Percentiles rank a stretch among this genome's conserved stretches.
Conservation (phyloP, 2,888 invertebrate genomes). For the Diplolepis rosae region DNA sequence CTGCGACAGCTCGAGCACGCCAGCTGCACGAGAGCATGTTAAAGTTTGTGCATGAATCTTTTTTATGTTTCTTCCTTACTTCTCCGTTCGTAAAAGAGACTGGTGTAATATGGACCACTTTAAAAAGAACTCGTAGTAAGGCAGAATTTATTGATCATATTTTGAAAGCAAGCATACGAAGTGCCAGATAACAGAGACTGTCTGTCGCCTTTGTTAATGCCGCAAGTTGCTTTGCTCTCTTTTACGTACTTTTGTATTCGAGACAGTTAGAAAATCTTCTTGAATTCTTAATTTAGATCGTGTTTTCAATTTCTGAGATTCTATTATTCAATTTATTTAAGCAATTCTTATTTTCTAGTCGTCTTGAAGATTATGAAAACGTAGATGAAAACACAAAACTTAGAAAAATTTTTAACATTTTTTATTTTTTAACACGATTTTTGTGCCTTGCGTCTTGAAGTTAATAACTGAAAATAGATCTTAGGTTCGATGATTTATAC, state of each 20-base stretch:
- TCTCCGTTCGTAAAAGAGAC: constrained; percentile 37
- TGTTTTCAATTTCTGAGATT: background rate
- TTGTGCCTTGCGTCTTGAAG: constrained; percentile 32
- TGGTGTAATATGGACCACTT: background rate
- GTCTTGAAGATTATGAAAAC: background rate
- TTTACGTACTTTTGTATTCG: constrained; percentile 3
- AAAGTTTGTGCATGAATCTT: constrained; percentile 75
- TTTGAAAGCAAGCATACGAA: constrained; percentile 8
- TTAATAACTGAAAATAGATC: constrained; percentile 25
- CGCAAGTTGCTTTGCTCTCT: background rate
- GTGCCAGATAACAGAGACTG: background rate
- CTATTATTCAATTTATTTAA: background rate
- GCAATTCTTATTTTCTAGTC: background rate
- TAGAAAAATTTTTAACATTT: constrained; percentile 17
- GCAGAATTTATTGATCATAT: background rate
- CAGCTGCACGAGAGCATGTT: constrained; percentile 74
- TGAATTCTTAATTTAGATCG: background rate
- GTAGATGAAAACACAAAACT: constrained; percentile 4
- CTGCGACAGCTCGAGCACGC: constrained; percentile 75
- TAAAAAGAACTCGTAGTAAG: background rate
- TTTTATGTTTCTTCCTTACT: constrained; percentile 55
- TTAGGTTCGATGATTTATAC: constrained; percentile 20
- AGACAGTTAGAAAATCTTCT: background rate
- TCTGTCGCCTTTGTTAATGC: background rate
- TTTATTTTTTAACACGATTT: constrained; percentile 15